These are phyloP conservation scores for Ceratoteleas bidentatus DNA, from an alignment of 1,140 invertebrate species.

Conservation along the genomic window DNA sequence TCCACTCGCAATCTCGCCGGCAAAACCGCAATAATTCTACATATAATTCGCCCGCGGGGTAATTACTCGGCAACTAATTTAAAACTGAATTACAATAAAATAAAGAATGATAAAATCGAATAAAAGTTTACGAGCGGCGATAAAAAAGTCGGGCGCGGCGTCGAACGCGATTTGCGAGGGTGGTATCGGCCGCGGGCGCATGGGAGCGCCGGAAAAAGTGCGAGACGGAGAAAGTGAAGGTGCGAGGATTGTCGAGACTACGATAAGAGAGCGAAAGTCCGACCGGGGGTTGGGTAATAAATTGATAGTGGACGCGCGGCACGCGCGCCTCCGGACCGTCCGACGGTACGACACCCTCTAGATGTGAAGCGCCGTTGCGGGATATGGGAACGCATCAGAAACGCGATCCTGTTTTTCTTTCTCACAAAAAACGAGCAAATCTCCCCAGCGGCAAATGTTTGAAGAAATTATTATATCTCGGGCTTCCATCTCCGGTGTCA, in stretches of 20 bases:
- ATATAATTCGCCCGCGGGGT: not conserved
- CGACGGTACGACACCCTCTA: conserved; percentile 59
- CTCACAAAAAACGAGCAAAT: conserved; percentile 3
- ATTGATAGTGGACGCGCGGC: conserved; percentile 80
- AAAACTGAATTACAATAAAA: conserved; percentile 36
- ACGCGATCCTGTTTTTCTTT: conserved; percentile 50
- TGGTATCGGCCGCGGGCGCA: conserved; percentile 35
- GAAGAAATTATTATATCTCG: conserved; percentile 38
- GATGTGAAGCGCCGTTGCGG: no score
- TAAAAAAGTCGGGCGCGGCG: conserved; percentile 53
- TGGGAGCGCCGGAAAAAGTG: conserved; percentile 45
- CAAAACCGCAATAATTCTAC: not conserved
- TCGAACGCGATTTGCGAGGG: conserved; percentile 34
- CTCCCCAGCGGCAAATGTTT: conserved; percentile 27
- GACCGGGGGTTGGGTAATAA: conserved; percentile 75
- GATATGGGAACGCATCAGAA: conserved; percentile 46
- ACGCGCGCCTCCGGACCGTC: conserved; percentile 69
- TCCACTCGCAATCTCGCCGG: not conserved
- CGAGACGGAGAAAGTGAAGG: conserved; percentile 54
- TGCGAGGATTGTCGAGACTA: conserved; percentile 45
- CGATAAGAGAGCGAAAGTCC: conserved; percentile 72
- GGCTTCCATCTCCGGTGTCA: conserved; percentile 22
- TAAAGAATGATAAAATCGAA: conserved; percentile 48
- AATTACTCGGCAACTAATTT: conserved; percentile 24
- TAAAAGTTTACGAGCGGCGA: conserved; percentile 50